Evolutionary conservation across 2,113 vertebrate species (phyloP).

Genomic region (Carassius carassius): DNA sequence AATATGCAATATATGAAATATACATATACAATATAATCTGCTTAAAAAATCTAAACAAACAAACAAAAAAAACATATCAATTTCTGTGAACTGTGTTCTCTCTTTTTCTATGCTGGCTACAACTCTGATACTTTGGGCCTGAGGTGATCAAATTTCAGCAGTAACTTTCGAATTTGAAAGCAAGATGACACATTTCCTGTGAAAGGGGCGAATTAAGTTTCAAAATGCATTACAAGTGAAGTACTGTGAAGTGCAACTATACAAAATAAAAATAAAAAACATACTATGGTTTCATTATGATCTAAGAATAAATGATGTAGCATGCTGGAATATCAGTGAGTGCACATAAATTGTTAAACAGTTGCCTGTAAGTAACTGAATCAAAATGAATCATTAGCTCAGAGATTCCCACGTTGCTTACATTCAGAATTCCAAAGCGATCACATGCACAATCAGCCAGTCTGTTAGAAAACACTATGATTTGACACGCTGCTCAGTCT

Average conservation of each 20-base stretch:
- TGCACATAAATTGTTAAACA: not conserved
- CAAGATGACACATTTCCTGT: no score
- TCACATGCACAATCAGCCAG: slow-evolving; percentile 26
- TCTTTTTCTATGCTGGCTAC: no score
- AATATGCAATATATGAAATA: no score
- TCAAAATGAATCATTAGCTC: slow-evolving; percentile 18
- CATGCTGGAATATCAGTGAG: not conserved
- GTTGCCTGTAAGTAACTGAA: not conserved
- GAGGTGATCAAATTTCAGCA: no score
- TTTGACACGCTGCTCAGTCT: slow-evolving; percentile 4
- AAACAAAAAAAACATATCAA: no score
- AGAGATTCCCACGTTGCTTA: not conserved
- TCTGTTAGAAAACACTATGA: slow-evolving; percentile 10
- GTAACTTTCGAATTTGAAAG: no score
- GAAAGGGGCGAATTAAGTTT: no score
- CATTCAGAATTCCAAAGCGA: slow-evolving; percentile 28
- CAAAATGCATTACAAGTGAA: no score
- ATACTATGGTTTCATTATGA: not conserved
- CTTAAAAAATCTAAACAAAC: no score
- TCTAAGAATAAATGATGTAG: not conserved
- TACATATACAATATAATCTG: no score
- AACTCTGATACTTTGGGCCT: no score
- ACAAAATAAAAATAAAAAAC: not conserved
- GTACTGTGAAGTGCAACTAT: not conserved
- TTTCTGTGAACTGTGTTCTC: no score